phyloP scores from a whole-genome alignment of 1,140 invertebrate genomes.

The Eumaeus atala region DNA sequence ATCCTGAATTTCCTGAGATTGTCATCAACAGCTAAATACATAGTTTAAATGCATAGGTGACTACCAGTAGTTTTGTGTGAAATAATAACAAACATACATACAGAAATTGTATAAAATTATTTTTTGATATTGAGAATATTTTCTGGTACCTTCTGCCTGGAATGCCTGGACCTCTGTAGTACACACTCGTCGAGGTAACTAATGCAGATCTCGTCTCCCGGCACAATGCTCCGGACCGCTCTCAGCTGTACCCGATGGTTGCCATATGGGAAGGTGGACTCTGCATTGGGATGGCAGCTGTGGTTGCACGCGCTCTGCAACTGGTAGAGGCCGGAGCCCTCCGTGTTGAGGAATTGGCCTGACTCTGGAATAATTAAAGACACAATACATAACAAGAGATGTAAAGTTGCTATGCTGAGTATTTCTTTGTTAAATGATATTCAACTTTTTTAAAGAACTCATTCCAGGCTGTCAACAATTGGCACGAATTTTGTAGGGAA shows the following conservation, averaged over 20 bases:
- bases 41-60: too few species aligned
- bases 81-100: too few species aligned
- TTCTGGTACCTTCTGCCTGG: constrained; percentile 82
- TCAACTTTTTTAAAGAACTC: too few species aligned
- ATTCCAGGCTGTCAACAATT: too few species aligned
- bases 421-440: too few species aligned
- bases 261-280: constrained; percentile 88
- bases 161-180: constrained; percentile 86
- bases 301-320: constrained; percentile 93
- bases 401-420: too few species aligned
- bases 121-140: too few species aligned
- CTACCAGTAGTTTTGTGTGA: too few species aligned
- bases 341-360: constrained; percentile 92
- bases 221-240: constrained; percentile 83
- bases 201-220: constrained; percentile 92
- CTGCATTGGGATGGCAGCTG: constrained; percentile 92
- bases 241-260: constrained; percentile 86
- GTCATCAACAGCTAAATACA: too few species aligned
- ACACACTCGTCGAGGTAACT: constrained; percentile 93
- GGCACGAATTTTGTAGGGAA: too few species aligned
- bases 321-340: constrained; percentile 92
- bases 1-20: too few species aligned
- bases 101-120: too few species aligned
- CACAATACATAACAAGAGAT: constrained; percentile 3
- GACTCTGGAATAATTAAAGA: constrained; percentile 77